phyloP scores from a whole-genome alignment of 2,113 vertebrate genomes.

The Triplophysa rosa region DNA sequence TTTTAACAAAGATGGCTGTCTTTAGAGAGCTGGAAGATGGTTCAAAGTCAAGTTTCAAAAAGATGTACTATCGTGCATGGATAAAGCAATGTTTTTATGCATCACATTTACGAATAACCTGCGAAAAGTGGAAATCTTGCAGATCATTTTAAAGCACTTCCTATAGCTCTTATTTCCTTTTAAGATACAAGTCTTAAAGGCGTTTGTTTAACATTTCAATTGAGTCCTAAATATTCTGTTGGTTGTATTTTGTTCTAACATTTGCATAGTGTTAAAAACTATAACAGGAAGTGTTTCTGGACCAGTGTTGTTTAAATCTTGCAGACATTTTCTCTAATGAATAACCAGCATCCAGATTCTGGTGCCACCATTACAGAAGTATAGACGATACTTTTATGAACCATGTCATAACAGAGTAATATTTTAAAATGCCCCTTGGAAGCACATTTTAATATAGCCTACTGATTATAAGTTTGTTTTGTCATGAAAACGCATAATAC shows the following conservation, averaged over 20 bases:
- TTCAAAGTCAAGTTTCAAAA: neutral
- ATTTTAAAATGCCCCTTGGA: neutral
- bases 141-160: neutral
- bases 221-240: too few species aligned
- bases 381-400: neutral
- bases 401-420: neutral
- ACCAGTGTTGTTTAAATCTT: too few species aligned
- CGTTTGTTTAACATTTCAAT: too few species aligned
- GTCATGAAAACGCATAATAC: neutral
- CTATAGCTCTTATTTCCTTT: too few species aligned
- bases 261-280: too few species aligned
- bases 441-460: neutral
- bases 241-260: too few species aligned
- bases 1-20: neutral
- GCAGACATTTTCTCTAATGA: neutral
- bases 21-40: neutral
- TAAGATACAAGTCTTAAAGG: too few species aligned
- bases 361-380: neutral
- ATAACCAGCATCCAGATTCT: neutral
- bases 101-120: slow-evolving; percentile 12
- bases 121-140: neutral
- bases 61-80: neutral
- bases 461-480: neutral
- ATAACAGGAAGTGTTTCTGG: too few species aligned
- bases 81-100: neutral